A percentile compares a stretch with the other conserved stretches of the same genome.
phyloP scores from a whole-genome alignment of 2,888 invertebrate species.

The Hesperia comma region DNA sequence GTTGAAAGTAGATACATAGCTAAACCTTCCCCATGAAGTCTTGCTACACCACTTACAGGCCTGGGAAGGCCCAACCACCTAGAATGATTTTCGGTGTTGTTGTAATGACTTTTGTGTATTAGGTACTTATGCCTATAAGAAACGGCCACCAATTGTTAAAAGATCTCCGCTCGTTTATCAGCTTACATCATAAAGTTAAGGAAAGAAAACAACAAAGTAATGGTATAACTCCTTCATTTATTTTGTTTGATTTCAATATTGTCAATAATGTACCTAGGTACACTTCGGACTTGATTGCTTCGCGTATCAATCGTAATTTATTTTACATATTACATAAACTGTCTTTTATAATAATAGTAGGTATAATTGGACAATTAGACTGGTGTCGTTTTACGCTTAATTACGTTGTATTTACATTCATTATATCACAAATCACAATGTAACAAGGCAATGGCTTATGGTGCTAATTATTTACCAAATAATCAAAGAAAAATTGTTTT shows the following conservation, averaged over 20 bases:
- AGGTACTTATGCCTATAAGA: too few relatives aligned
- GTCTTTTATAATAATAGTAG: constrained; percentile 36
- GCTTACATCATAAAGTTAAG: neutral
- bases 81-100: too few relatives aligned
- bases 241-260: constrained; percentile 44
- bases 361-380: constrained; percentile 36
- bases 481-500: too few relatives aligned
- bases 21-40: too few relatives aligned
- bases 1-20: too few relatives aligned
- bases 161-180: too few relatives aligned
- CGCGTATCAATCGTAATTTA: constrained; percentile 17
- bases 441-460: constrained; percentile 63
- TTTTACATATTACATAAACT: constrained; percentile 28
- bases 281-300: neutral
- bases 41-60: too few relatives aligned
- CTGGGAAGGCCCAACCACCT: too few relatives aligned
- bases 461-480: constrained; percentile 1
- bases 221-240: constrained; percentile 56
- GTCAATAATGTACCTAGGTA: constrained; percentile 12
- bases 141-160: too few relatives aligned
- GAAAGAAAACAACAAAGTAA: constrained; percentile 49
- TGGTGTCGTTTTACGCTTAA: constrained; percentile 41
- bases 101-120: too few relatives aligned
- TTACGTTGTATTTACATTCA: constrained; percentile 57
- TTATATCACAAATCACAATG: constrained; percentile 76